Percentiles rank a stretch among this genome's conserved stretches.
Evolutionary conservation across 2,888 invertebrate genomes (phyloP).

Genomic region (Hofmannophila pseudospretella): DNA sequence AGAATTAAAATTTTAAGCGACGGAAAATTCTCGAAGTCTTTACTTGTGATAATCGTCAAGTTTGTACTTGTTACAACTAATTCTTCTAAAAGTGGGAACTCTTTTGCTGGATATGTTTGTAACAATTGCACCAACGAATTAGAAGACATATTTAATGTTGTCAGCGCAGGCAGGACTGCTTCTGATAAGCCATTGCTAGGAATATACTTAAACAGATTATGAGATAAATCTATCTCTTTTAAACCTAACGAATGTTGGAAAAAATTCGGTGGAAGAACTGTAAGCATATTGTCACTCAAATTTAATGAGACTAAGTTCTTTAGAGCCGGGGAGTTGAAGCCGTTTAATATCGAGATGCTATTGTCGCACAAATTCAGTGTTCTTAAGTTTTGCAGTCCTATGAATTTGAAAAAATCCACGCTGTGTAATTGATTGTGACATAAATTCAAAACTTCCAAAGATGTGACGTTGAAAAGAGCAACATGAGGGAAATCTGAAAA

Average conservation of each 20-base stretch:
- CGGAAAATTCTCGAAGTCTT: constrained; percentile 91
- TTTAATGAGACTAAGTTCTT: constrained; percentile 86
- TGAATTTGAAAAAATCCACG: constrained; percentile 87
- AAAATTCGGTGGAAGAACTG: constrained; percentile 89
- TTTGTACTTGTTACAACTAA: constrained; percentile 88
- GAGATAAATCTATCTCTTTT: constrained; percentile 86
- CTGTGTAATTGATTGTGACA: constrained; percentile 82
- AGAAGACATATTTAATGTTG: constrained; percentile 88
- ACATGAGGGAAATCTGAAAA: constrained; percentile 88
- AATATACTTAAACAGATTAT: constrained; percentile 87
- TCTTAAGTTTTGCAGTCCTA: constrained; percentile 84
- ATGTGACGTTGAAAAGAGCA: constrained; percentile 85
- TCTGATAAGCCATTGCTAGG: constrained; percentile 87
- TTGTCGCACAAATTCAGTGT: constrained; percentile 87
- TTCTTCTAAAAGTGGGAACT: constrained; percentile 88
- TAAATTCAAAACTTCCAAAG: constrained; percentile 84
- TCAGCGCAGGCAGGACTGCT: constrained; percentile 83
- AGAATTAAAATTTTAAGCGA: constrained; percentile 86
- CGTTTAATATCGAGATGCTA: constrained; percentile 84
- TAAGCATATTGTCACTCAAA: constrained; percentile 85
- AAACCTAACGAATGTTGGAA: constrained; percentile 84
- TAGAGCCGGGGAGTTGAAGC: constrained; percentile 86
- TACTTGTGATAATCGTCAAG: constrained; percentile 88
- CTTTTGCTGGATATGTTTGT: constrained; percentile 82
- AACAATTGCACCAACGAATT: constrained; percentile 88